Base-by-base conservation (phyloP, 1,140 invertebrate genomes). In the Drosophila suzukii region DNA sequence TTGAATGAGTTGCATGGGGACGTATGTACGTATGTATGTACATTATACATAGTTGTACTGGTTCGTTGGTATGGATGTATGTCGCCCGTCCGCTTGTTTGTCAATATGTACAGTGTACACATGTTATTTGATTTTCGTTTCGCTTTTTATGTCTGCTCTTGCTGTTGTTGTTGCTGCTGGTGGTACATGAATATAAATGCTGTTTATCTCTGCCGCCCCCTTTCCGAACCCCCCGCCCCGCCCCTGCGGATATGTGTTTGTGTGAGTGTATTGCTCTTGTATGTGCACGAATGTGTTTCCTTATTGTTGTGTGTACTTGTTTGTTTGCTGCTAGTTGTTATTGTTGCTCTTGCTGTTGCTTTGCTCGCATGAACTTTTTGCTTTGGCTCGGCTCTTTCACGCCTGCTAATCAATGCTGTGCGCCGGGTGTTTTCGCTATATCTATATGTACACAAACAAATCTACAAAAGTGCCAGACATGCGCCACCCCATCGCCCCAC, bases 391-490 rank as follows among this genome's bases (percentile, higher is more conserved):
- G 57, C 76, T 80, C 78, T 81, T 81, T 54, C 58, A 60, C 59
- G 83, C 78, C 47, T 84, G 77, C 84, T 89, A 89, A 89, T 89
- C 85, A 89, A 84, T 90, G 85, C 84, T 89, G 84, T 73, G 81
- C 84, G 84, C 84, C 84, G 86, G 84, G 66, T 89, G 76, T 57
- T 90, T 89, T 89, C 65, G 85, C 84, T 89, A 89, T 89, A 89
- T 89, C 84, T 89, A 89, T 89, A 89, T 89, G 84, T 89, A 89
- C 85, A 89, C 84, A 90, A 89, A 89, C 84, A 89, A 89, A 89
- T 89, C 84, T 90, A 90, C 84, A 89, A 89, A 89, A 88, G 84
- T 75, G 80, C 66, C 85, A 80, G 84, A 89, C 68, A 56, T 72
- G 66, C 47, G 57, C 56, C 58, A 44, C 65, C 46, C 56, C 58